Evolutionary conservation across 2,888 invertebrate genomes (phyloP).

Genomic region (Eupithecia vulgata): DNA sequence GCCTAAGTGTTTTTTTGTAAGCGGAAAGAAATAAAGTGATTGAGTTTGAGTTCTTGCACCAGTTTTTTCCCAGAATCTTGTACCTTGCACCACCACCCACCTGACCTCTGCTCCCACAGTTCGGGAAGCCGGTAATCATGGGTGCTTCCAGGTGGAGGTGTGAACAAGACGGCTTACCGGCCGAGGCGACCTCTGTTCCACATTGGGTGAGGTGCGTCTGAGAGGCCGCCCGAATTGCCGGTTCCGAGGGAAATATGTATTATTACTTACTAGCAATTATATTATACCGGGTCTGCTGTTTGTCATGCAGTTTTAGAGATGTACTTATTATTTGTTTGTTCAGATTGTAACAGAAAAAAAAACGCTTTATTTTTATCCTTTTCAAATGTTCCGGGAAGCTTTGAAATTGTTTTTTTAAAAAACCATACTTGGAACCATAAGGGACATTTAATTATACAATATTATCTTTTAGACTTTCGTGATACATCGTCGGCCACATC

Average conservation of each 20-base stretch:
- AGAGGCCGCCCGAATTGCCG: neutral
- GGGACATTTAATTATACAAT: no score
- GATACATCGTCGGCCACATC: no score
- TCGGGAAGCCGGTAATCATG: constrained; percentile 8
- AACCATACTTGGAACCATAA: neutral
- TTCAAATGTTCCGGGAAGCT: neutral
- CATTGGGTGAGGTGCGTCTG: neutral
- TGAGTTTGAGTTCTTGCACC: neutral
- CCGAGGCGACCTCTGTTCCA: neutral
- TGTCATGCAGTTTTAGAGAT: no score
- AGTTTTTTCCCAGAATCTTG: neutral
- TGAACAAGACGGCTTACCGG: neutral
- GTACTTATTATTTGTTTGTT: no score
- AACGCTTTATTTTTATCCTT: neutral
- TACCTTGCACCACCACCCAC: neutral
- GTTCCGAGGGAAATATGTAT: neutral
- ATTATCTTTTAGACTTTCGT: no score
- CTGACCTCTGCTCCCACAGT: neutral
- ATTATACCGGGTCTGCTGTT: no score
- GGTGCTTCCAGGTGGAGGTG: constrained; percentile 1
- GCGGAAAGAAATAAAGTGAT: no score
- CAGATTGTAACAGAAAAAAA: no score
- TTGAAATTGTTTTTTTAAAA: neutral
- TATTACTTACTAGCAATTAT: neutral
- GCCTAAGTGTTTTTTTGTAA: no score